phyloP scores from a whole-genome alignment of 2,797 vertebrate genomes.

The Phoeniculus purpureus region DNA sequence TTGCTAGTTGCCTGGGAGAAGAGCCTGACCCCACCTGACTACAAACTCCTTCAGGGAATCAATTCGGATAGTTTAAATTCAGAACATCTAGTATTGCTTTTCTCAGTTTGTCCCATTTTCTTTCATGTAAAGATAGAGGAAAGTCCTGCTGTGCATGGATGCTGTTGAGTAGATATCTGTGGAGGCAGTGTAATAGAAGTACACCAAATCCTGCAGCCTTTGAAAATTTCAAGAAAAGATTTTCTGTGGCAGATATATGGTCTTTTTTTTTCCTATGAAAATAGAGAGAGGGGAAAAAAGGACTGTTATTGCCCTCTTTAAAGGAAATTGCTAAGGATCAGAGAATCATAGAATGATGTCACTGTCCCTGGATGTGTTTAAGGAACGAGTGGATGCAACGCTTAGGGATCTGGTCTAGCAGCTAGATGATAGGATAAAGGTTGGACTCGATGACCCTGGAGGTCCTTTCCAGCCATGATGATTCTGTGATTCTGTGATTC shows the following conservation, averaged over 20 bases:
- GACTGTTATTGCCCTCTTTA: background rate
- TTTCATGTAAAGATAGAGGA: background rate
- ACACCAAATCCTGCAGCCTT: background rate
- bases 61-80: background rate
- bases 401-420: too few species aligned
- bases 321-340: background rate
- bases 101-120: accelerated
- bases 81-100: background rate
- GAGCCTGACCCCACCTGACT: too few species aligned
- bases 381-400: too few species aligned
- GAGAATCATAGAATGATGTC: too few species aligned
- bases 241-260: background rate
- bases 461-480: too few species aligned
- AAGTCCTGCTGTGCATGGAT: background rate
- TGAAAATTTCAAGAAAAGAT: background rate
- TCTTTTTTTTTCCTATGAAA: background rate
- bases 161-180: background rate
- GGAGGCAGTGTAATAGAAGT: background rate
- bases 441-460: too few species aligned
- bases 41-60: too few species aligned
- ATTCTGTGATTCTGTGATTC: too few species aligned
- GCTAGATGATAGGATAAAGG: too few species aligned
- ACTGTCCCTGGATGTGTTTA: too few species aligned
- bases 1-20: too few species aligned
- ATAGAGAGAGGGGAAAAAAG: background rate